Evolutionary conservation across 2,797 vertebrate genomes (phyloP).

Genomic region (Aselliscus stoliczkanus): DNA sequence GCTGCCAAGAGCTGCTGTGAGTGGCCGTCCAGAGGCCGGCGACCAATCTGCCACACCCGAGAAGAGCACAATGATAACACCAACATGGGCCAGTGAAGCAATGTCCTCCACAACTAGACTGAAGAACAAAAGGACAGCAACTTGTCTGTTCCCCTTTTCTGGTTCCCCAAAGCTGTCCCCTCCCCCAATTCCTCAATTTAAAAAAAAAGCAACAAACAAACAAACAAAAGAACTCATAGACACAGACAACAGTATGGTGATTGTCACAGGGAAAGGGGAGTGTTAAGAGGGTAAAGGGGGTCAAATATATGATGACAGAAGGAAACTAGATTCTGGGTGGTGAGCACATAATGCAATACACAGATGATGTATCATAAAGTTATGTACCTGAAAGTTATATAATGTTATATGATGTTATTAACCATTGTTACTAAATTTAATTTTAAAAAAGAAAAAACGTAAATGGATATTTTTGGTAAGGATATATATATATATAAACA

Average conservation of each 20-base stretch:
- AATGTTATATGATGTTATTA: too few relatives aligned
- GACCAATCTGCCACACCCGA: too few relatives aligned
- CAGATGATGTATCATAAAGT: neutral
- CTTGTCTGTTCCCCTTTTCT: too few relatives aligned
- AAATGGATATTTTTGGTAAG: neutral
- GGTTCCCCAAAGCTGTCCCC: too few relatives aligned
- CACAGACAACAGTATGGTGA: neutral
- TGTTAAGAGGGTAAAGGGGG: neutral
- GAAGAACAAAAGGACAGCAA: too few relatives aligned
- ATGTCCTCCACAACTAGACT: too few relatives aligned
- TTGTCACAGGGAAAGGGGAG: neutral
- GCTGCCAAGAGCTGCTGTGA: too few relatives aligned
- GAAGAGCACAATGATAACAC: too few relatives aligned
- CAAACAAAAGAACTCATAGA: neutral
- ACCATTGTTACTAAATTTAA: neutral
- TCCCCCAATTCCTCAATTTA: too few relatives aligned
- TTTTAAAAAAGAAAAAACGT: neutral
- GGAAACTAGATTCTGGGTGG: neutral
- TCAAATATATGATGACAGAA: neutral
- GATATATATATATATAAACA: neutral
- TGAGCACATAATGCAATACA: neutral
- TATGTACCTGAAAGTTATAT: neutral
- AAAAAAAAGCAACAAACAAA: neutral
- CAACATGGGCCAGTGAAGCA: too few relatives aligned
- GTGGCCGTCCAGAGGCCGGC: too few relatives aligned